These are phyloP conservation scores for Fistularia tabacaria DNA, from an alignment of 2,797 vertebrate genomes.

Conservation along the genomic window DNA sequence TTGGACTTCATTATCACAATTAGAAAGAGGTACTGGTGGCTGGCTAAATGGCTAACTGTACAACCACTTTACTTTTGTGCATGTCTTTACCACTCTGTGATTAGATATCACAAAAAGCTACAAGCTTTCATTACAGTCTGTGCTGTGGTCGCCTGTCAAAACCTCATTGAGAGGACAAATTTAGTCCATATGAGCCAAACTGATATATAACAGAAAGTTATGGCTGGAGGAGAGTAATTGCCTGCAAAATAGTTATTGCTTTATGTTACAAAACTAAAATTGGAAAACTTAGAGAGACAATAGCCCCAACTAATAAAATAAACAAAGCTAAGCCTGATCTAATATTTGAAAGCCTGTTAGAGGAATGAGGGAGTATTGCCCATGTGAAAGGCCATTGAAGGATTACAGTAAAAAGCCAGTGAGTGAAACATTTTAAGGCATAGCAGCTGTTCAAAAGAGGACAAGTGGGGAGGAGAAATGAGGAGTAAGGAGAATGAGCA, in stretches of 20 bases:
- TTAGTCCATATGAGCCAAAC: conserved; percentile 31
- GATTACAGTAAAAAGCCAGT: conserved; percentile 75
- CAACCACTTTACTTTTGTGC: conserved; percentile 41
- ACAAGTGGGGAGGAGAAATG: conserved; percentile 47
- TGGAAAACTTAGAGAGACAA: conserved; percentile 62
- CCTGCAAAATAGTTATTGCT: conserved; percentile 15
- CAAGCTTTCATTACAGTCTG: conserved; percentile 36
- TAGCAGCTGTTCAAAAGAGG: conserved; percentile 70
- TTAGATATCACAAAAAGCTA: conserved; percentile 40
- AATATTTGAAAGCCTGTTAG: conserved; percentile 65
- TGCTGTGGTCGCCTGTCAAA: background rate
- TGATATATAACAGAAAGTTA: conserved; percentile 43
- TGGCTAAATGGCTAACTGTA: conserved; percentile 48
- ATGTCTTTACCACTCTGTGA: conserved; percentile 40
- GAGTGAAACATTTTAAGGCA: conserved; percentile 63
- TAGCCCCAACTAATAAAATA: conserved; percentile 55
- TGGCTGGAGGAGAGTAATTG: conserved; percentile 31
- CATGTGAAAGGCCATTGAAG: conserved; percentile 69
- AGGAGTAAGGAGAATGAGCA: conserved; percentile 18
- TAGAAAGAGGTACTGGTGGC: conserved; percentile 46
- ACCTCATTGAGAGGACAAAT: too few species aligned
- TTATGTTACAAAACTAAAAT: conserved; percentile 17
- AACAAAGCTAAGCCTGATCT: conserved; percentile 59
- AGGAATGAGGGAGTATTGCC: conserved; percentile 50
- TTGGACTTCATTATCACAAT: conserved; percentile 67